Evolutionary conservation across 1,140 invertebrate species (phyloP).

Genomic region (Lethocerus indicus): DNA sequence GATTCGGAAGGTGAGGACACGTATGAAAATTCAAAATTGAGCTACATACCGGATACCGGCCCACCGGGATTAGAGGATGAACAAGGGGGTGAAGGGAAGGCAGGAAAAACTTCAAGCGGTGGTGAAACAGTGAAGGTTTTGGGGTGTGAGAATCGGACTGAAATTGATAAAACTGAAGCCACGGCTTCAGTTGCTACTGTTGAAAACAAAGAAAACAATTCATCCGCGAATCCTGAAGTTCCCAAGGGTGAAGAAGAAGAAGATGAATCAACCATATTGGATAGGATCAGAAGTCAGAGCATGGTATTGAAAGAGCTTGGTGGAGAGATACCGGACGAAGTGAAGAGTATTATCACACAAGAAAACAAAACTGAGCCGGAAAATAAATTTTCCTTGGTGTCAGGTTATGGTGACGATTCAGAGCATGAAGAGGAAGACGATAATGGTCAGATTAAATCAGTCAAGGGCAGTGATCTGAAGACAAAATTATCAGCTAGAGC

Average conservation of each 20-base stretch:
- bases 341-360: slow-evolving; percentile 17
- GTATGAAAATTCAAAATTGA: slow-evolving; percentile 3
- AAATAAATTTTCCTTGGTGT: slow-evolving; percentile 31
- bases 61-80: slow-evolving; percentile 6
- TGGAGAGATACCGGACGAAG: slow-evolving; percentile 22
- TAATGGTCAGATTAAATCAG: slow-evolving; percentile 1
- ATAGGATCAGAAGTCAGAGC: slow-evolving; percentile 25
- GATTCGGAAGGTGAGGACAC: slow-evolving; percentile 13
- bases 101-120: background rate
- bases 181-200: background rate
- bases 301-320: slow-evolving; percentile 26
- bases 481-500: slow-evolving; percentile 18
- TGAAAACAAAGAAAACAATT: background rate
- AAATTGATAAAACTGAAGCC: background rate
- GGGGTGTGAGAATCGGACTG: background rate
- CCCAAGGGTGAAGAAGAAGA: slow-evolving; percentile 18
- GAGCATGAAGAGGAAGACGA: slow-evolving; percentile 29
- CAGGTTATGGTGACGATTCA: slow-evolving; percentile 35
- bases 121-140: background rate
- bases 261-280: slow-evolving; percentile 25
- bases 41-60: background rate
- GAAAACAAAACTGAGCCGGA: background rate
- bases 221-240: no score
- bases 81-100: background rate
- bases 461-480: slow-evolving; percentile 9